Percentiles rank a stretch among this genome's conserved stretches.
Conservation (phyloP, 2,113 vertebrate species). For the Ariopsis seemanni region DNA sequence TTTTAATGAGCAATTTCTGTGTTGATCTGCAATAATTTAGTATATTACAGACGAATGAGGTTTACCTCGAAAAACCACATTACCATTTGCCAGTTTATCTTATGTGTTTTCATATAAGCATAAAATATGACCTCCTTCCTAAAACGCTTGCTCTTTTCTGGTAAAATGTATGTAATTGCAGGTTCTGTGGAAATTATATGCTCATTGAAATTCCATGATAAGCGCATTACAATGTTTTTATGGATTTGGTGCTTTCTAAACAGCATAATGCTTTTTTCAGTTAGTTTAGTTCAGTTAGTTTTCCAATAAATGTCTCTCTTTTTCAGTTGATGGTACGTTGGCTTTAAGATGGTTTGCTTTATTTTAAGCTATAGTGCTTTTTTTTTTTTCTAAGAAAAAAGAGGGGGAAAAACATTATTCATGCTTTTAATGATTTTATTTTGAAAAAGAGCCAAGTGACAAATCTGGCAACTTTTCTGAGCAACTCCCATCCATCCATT, state of each 20-base stretch:
- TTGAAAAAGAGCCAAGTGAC: not conserved
- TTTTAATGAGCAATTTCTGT: not conserved
- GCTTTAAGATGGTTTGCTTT: not conserved
- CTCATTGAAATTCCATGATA: not conserved
- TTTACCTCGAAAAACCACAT: not conserved
- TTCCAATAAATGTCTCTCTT: not conserved
- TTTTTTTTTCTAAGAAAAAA: not conserved
- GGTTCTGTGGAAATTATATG: not conserved
- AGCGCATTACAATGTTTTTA: not conserved
- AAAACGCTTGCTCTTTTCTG: not conserved
- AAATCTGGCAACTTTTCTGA: not conserved
- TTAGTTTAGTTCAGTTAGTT: not conserved
- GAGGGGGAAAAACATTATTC: too few species aligned
- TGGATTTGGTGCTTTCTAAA: not conserved
- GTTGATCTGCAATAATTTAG: not conserved
- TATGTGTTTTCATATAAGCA: not conserved
- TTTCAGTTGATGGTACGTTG: not conserved
- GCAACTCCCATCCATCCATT: too few species aligned
- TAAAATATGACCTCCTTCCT: not conserved
- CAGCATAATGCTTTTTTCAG: too few species aligned
- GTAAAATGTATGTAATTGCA: not conserved
- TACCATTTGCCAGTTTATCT: not conserved
- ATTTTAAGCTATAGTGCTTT: not conserved
- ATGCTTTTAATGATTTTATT: not conserved
- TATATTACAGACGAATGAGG: not conserved